phyloP scores from a whole-genome alignment of 2,797 vertebrate genomes.

The Ptychobarbus kaznakovi region DNA sequence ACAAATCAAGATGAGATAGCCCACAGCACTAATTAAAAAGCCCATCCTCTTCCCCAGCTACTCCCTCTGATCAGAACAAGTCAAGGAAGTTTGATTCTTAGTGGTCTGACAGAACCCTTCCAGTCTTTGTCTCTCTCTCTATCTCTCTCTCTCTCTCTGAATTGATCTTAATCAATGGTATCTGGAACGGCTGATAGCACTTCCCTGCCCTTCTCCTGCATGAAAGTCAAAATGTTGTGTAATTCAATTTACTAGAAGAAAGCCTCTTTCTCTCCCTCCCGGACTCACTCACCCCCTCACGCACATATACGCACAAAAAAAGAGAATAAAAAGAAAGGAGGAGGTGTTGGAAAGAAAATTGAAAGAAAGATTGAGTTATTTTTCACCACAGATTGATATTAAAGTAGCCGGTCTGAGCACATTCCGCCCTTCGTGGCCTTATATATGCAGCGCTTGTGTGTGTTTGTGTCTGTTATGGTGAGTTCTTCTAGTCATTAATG shows the following conservation, averaged over 20 bases:
- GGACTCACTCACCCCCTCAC: slow-evolving; percentile 20
- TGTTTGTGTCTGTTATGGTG: slow-evolving; percentile 30
- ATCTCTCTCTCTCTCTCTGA: slow-evolving; percentile 27
- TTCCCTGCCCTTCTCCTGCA: slow-evolving; percentile 61
- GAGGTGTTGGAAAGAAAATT: slow-evolving; percentile 32
- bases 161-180: slow-evolving; percentile 67
- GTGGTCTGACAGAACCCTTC: slow-evolving; percentile 60
- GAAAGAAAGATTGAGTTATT: slow-evolving; percentile 49
- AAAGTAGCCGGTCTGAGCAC: slow-evolving; percentile 24
- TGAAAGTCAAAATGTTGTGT: slow-evolving; percentile 66
- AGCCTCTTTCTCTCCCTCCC: slow-evolving; percentile 32
- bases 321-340: slow-evolving; percentile 12
- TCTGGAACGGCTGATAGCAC: slow-evolving; percentile 64
- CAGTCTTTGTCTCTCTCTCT: slow-evolving; percentile 27
- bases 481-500: slow-evolving; percentile 26
- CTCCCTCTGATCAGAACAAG: slow-evolving; percentile 78
- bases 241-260: slow-evolving; percentile 65
- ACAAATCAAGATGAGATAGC: slow-evolving; percentile 80
- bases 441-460: slow-evolving; percentile 28
- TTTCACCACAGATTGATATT: slow-evolving; percentile 44
- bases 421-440: slow-evolving; percentile 23
- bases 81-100: slow-evolving; percentile 75
- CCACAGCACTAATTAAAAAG: slow-evolving; percentile 82
- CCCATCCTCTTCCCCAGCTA: slow-evolving; percentile 77
- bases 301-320: slow-evolving; percentile 1